Evolutionary conservation across 2,888 invertebrate genomes (phyloP), one percentile per base, ranked within the genome.

Genomic region (Poecilus cupreus): DNA sequence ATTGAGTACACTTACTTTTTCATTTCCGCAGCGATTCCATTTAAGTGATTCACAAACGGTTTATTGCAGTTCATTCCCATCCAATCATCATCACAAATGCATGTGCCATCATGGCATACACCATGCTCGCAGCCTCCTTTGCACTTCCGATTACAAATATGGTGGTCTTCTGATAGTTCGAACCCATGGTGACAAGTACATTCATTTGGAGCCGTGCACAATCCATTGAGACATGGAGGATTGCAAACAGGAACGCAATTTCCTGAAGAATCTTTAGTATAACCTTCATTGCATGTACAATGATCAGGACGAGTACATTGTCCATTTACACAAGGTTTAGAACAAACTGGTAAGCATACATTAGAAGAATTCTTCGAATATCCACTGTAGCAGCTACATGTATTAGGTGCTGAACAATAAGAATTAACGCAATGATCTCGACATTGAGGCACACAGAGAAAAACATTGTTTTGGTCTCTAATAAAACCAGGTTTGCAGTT

Each of bases 211-310:
- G 92, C 91, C 3, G 92, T 88, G 85, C 95, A 95, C 13, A 90
- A 89, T 8, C 94, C 93, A 84, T 93, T 91, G 80, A 87, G 82
- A 84, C 92, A 92, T n/a, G 88, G 86, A 10, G 79, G 79, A 51
- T 89, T 87, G 76, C 89, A 88, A 82, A 90, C 89, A 70, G 86
- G 83, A 22, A 88, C 83, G 84, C 91, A 91, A 46, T 84, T 84
- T 82, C 85, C 85, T 64, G 85, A 85, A 32, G 87, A 87, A 85
- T 94, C 93, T 85, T 93, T 94, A 78, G 90, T 87, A 86, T 90
- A 95, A 0, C 95, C 95, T 0, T 91, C 90, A 84, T 93, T 93
- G 85, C 96, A 96, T 82, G 94, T 90, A 86, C 96, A 96, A 85
- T 93, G 91, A 87, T 94, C 93, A 0, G 95, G 95, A 0, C 92